Base-by-base conservation (phyloP, 2,797 vertebrate species). In the Hoplostethus atlanticus region DNA sequence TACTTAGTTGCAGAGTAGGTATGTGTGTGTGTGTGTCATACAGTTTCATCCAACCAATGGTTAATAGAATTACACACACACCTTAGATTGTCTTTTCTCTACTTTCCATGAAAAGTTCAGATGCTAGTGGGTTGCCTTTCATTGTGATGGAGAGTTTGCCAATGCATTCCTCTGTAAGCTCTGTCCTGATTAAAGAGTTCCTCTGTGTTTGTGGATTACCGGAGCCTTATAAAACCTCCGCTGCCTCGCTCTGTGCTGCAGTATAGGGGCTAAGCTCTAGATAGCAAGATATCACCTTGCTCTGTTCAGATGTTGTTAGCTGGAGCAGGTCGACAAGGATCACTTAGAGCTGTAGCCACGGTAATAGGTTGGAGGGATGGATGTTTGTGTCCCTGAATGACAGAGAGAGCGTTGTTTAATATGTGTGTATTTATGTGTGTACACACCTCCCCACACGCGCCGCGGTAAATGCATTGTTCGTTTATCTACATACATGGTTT, bases 141-240 rank as follows among this genome's bases (percentile, higher is more conserved):
- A 10, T 54, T 21, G 52, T 48, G 76, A 50, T 30, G 4, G 38
- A 9, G 16, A 46, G 50, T 71, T 60, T 63, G 31, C 40, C 62
- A 13, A 1, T 77, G 79, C 82, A 83, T 88, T 86, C 78, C 83
- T 46, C 55, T 79, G 70, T 85, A 79, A 88, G 89, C 87, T 85
- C 67, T 79, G 57, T 80, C 84, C 79, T 77, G 77, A 91, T 91
- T 87, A 87, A 71, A 81, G 75, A 68, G 21, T 21, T 1, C 21
- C 73, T 61, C 58, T 57, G 58, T 77, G 38, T 85, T 77, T 81
- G 85, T 86, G 85, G 81, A 85, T 90, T 85, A 89, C 64, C 48
- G 71, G 21, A 21, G 75, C 71, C 67, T 66, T 68, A 59, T 73
- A 75, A 87, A 89, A 79, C 80, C 76, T 74, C 74, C 82, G 53